These are phyloP conservation scores for Caenorhabditis afra DNA, from an alignment of 2,888 invertebrate species.

Conservation along the genomic window DNA sequence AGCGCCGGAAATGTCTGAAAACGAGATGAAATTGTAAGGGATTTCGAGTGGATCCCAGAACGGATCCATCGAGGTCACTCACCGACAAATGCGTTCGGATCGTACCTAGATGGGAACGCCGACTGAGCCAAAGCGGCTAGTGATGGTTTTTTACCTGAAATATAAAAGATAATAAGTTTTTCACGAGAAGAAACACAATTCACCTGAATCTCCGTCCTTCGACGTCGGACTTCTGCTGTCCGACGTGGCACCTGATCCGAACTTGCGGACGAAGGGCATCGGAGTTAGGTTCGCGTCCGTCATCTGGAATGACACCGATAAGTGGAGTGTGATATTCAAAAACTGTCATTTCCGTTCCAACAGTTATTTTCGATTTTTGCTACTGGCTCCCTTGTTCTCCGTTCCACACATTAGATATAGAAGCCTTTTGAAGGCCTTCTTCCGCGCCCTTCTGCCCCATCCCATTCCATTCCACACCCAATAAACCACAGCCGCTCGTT, in stretches of 20 bases:
- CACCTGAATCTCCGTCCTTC: slow-evolving; percentile 26
- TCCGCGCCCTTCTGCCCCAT: not conserved
- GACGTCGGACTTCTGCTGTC: slow-evolving; percentile 21
- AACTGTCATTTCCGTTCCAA: too few species aligned
- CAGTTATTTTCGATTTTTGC: too few species aligned
- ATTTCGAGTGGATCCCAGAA: too few species aligned
- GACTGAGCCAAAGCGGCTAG: slow-evolving; percentile 42
- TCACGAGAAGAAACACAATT: slow-evolving; percentile 1
- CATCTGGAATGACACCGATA: slow-evolving; percentile 44
- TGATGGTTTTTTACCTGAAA: slow-evolving; percentile 35
- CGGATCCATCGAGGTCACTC: slow-evolving; percentile 8
- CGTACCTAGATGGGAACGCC: slow-evolving; percentile 46
- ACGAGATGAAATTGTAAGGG: not conserved
- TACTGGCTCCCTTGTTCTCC: too few species aligned
- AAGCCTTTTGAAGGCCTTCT: not conserved
- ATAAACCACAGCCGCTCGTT: not conserved
- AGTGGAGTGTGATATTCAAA: too few species aligned
- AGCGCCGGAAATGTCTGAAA: slow-evolving; percentile 66
- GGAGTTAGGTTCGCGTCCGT: slow-evolving; percentile 68
- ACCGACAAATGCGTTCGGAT: slow-evolving; percentile 61
- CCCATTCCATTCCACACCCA: not conserved
- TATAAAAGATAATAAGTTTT: not conserved
- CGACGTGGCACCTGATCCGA: slow-evolving; percentile 49
- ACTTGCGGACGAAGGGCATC: slow-evolving; percentile 68
- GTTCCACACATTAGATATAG: too few species aligned